phyloP scores from a whole-genome alignment of 2,797 vertebrate genomes.

The Gadopsis bispinosus region DNA sequence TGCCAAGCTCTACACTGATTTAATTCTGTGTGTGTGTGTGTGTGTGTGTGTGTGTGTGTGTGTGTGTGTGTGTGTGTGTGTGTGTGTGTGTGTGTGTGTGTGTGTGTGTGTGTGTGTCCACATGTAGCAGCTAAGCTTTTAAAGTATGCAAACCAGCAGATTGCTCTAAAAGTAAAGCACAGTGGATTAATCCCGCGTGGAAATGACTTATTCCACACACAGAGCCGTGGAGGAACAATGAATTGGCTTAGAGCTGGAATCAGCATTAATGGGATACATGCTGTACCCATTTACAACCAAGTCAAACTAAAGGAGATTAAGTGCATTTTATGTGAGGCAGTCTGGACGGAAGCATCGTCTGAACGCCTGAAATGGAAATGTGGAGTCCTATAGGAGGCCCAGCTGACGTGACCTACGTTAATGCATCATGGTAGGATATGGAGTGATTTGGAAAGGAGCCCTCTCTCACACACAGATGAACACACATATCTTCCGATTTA shows the following conservation, averaged over 20 bases:
- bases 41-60: too few relatives aligned
- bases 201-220: constrained; percentile 58
- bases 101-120: constrained; percentile 30
- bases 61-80: constrained; percentile 16
- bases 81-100: constrained; percentile 39
- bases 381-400: neutral
- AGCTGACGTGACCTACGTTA: neutral
- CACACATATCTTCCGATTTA: constrained; percentile 34
- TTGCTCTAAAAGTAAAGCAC: constrained; percentile 59
- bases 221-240: constrained; percentile 50
- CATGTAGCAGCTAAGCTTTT: constrained; percentile 62
- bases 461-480: constrained; percentile 1
- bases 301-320: constrained; percentile 32
- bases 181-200: constrained; percentile 60
- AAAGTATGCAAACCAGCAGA: constrained; percentile 68
- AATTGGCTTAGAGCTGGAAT: constrained; percentile 58
- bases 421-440: constrained; percentile 17
- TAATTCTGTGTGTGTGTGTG: too few relatives aligned
- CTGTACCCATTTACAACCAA: constrained; percentile 8
- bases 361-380: neutral
- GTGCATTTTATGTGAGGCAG: constrained; percentile 6
- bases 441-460: constrained; percentile 25
- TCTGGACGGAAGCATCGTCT: neutral
- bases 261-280: constrained; percentile 38
- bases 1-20: too few relatives aligned